phyloP scores from a whole-genome alignment of 2,888 invertebrate species.

The Cantharis rufa region DNA sequence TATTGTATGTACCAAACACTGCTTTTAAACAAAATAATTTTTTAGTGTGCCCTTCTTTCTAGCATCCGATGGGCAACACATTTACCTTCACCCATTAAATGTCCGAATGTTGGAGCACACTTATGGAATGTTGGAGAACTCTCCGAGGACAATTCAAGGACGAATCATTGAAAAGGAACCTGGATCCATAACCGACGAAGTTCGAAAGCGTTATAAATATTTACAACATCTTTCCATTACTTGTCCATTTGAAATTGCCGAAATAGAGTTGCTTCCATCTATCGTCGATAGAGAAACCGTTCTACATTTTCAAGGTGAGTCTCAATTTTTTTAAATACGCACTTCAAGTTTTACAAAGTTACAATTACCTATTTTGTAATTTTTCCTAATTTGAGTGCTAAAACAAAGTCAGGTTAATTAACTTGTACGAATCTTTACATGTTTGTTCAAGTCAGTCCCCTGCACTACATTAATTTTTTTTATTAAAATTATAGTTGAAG shows the following conservation, averaged over 20 bases:
- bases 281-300: slow-evolving; percentile 71
- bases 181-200: slow-evolving; percentile 81
- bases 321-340: neutral
- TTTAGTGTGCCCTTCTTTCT: slow-evolving; percentile 42
- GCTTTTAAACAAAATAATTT: no score
- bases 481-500: neutral
- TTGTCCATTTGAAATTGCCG: slow-evolving; percentile 88
- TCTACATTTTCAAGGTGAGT: slow-evolving; percentile 69
- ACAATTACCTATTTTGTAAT: slow-evolving; percentile 14
- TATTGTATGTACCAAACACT: no score
- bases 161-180: slow-evolving; percentile 86
- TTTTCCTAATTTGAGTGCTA: slow-evolving; percentile 43
- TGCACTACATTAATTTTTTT: slow-evolving; percentile 42
- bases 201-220: slow-evolving; percentile 75
- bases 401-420: slow-evolving; percentile 50
- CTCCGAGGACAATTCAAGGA: slow-evolving; percentile 75
- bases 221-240: slow-evolving; percentile 87
- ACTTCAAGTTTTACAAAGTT: slow-evolving; percentile 5
- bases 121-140: slow-evolving; percentile 79
- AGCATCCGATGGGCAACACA: slow-evolving; percentile 90
- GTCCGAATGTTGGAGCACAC: slow-evolving; percentile 85
- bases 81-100: slow-evolving; percentile 89
- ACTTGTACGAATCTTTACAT: slow-evolving; percentile 40
- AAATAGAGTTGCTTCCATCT: slow-evolving; percentile 78
- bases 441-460: slow-evolving; percentile 51